phyloP scores from a whole-genome alignment of 2,888 invertebrate species.

The Orthonychiurus folsomi region DNA sequence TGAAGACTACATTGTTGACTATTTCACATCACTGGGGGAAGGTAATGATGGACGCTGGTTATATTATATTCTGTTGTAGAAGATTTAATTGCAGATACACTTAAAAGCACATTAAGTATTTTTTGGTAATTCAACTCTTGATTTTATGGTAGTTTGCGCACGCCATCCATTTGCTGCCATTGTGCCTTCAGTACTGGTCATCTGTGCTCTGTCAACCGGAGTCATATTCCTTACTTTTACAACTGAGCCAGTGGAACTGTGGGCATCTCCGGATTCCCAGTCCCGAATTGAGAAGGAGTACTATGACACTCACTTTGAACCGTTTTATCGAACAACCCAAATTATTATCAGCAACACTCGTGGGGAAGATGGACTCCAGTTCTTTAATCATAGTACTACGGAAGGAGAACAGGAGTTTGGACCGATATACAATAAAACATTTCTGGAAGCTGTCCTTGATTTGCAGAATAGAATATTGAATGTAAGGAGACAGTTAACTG shows the following conservation, averaged over 20 bases:
- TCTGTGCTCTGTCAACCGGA: conserved; percentile 57
- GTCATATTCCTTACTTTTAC: conserved; percentile 67
- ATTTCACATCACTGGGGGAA: conserved; percentile 3
- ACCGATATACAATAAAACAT: conserved; percentile 73
- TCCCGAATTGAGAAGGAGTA: conserved; percentile 78
- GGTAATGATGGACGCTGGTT: not conserved
- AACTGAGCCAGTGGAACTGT: conserved; percentile 91
- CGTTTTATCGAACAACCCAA: conserved; percentile 91
- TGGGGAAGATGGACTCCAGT: conserved; percentile 23
- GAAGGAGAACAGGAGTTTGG: conserved; percentile 61
- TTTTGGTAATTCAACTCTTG: not conserved
- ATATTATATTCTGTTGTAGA: not conserved
- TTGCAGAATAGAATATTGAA: conserved; percentile 56
- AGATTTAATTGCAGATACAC: not conserved
- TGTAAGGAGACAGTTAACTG: no score
- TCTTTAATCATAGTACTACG: conserved; percentile 54
- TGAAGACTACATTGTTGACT: conserved; percentile 2
- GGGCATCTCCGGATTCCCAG: conserved; percentile 84
- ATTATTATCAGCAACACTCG: conserved; percentile 58
- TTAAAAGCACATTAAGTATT: no score
- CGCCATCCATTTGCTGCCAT: conserved; percentile 29
- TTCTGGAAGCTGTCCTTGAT: conserved; percentile 62
- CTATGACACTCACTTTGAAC: conserved; percentile 88
- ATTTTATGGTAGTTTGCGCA: conserved; percentile 33
- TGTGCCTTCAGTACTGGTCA: conserved; percentile 25